These are phyloP conservation scores for Ploceus nigricollis DNA, from an alignment of 2,113 vertebrate species.

Conservation along the genomic window DNA sequence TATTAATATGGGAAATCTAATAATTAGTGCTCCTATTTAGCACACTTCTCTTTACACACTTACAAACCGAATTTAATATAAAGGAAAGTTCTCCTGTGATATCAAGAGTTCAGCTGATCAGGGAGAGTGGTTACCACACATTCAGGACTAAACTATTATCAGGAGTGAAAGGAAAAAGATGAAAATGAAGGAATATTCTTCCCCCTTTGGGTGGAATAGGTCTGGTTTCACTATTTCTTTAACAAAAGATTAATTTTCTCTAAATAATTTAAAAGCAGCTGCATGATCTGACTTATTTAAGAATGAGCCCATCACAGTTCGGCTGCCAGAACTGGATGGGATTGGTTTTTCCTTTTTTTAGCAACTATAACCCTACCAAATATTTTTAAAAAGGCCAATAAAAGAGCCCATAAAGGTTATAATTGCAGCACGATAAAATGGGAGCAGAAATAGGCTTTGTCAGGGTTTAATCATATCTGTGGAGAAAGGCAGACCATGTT, in stretches of 20 bases:
- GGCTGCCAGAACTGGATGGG: background rate
- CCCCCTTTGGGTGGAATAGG: background rate
- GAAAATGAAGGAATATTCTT: background rate
- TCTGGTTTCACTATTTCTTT: background rate
- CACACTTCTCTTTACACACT: background rate
- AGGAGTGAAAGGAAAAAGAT: background rate
- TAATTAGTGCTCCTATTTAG: background rate
- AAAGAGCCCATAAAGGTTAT: background rate
- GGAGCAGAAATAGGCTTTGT: background rate
- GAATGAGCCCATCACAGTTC: background rate
- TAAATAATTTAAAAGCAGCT: background rate
- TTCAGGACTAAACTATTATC: background rate
- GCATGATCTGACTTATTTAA: background rate
- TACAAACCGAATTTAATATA: background rate
- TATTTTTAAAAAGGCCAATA: background rate
- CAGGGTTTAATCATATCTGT: background rate
- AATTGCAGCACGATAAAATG: background rate
- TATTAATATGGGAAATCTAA: background rate
- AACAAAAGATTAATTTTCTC: background rate
- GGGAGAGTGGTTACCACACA: background rate
- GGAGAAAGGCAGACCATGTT: background rate
- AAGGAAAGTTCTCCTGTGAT: background rate
- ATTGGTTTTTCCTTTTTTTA: background rate
- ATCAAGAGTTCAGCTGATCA: background rate
- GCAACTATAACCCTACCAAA: background rate